phyloP scores from a whole-genome alignment of 2,797 vertebrate genomes.

The Gymnoscopelus braueri region DNA sequence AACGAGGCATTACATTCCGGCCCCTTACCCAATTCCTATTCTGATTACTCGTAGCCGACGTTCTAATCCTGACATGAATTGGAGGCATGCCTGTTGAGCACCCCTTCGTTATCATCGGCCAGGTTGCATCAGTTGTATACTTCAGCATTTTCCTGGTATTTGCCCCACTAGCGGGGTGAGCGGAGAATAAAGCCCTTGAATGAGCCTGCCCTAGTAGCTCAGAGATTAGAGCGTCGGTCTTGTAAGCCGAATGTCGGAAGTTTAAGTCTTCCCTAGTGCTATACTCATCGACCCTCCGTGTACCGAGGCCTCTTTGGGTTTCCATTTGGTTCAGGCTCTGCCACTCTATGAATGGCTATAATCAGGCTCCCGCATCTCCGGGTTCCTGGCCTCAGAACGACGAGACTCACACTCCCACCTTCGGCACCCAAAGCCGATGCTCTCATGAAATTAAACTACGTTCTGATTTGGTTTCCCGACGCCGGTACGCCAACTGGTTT shows the following conservation, averaged over 20 bases:
- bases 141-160: not conserved
- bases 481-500: too few species aligned
- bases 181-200: constrained; percentile 49
- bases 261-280: constrained; percentile 50
- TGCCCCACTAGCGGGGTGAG: rapidly evolving
- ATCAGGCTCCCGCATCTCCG: too few species aligned
- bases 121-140: not conserved
- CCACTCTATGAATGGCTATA: too few species aligned
- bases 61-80: constrained; percentile 1
- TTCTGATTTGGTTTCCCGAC: too few species aligned
- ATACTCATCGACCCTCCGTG: too few species aligned
- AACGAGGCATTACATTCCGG: constrained; percentile 34
- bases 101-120: constrained; percentile 47
- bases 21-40: constrained; percentile 22
- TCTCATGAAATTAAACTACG: constrained; percentile 54
- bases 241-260: constrained; percentile 58
- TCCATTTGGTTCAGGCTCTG: too few species aligned
- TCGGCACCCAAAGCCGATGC: constrained; percentile 63
- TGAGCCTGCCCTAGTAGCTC: constrained; percentile 50
- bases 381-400: constrained; percentile 42
- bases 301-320: too few species aligned
- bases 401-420: constrained; percentile 56
- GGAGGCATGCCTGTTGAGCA: constrained; percentile 51
- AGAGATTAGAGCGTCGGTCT: constrained; percentile 46
- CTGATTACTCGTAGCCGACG: constrained; percentile 31